A percentile compares a stretch with the other conserved stretches of the same genome.
Evolutionary conservation across 2,797 vertebrate genomes (phyloP).

Genomic region (Macroramphosus scolopax): DNA sequence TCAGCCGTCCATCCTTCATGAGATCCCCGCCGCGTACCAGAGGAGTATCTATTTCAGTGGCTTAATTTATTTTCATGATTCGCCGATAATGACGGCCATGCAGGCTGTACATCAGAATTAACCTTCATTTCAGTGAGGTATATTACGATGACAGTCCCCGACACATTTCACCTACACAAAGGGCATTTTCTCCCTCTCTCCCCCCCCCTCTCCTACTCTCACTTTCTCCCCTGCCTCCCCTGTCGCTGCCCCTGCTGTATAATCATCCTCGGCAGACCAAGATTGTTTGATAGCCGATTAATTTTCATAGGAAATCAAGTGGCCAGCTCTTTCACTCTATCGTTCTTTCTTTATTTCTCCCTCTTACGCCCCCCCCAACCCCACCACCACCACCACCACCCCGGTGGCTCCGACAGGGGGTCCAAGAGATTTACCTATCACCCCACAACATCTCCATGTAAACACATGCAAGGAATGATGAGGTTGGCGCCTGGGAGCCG

Average conservation of each 20-base stretch:
- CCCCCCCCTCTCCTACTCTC: constrained; percentile 36
- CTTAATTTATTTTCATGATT: constrained; percentile 99
- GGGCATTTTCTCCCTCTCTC: constrained; percentile 87
- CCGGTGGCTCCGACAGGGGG: constrained; percentile 28
- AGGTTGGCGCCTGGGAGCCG: too few relatives aligned
- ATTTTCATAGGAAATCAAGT: constrained; percentile 99
- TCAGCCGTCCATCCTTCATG: constrained; percentile 99
- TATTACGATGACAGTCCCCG: constrained; percentile 99
- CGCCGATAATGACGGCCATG: constrained; percentile 99
- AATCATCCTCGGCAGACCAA: constrained; percentile 98
- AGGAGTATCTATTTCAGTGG: constrained; percentile 99
- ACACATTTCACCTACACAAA: constrained; percentile 99
- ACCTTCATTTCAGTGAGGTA: constrained; percentile 99
- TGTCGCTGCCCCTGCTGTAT: constrained; percentile 87
- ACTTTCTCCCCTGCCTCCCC: constrained; percentile 46
- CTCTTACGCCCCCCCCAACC: constrained; percentile 3
- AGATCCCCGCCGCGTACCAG: constrained; percentile 95
- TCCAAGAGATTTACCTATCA: too few relatives aligned
- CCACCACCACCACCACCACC: background rate
- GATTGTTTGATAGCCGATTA: constrained; percentile 99
- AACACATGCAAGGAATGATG: too few relatives aligned
- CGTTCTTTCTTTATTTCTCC: constrained; percentile 44
- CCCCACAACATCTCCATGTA: too few relatives aligned
- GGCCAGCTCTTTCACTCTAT: constrained; percentile 81
- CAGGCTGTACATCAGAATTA: constrained; percentile 99